phyloP scores from a whole-genome alignment of 2,113 vertebrate genomes.

The Prochilodus magdalenae region DNA sequence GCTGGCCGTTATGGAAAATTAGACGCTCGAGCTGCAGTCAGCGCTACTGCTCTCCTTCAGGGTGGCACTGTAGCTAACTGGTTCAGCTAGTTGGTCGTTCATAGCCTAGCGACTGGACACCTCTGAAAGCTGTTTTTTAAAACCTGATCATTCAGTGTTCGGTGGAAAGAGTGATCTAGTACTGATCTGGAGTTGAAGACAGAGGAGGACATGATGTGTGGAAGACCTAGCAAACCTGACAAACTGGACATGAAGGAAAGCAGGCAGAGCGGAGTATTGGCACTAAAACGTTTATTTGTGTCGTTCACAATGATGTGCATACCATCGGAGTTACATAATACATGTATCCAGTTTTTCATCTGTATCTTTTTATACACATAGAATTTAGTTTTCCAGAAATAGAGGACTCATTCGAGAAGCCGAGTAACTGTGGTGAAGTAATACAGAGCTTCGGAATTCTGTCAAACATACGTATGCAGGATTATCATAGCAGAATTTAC shows the following conservation, averaged over 20 bases:
- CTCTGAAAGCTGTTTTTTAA: too few relatives aligned
- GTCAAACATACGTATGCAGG: slow-evolving; percentile 65
- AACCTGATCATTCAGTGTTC: too few relatives aligned
- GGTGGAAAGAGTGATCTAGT: too few relatives aligned
- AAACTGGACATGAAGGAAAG: not conserved
- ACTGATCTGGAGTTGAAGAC: too few relatives aligned
- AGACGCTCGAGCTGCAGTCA: too few relatives aligned
- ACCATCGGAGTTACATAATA: slow-evolving; percentile 55
- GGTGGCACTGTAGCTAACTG: too few relatives aligned
- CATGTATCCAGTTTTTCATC: slow-evolving; percentile 15
- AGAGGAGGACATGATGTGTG: too few relatives aligned
- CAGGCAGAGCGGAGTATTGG: slow-evolving; percentile 42
- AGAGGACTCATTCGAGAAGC: not conserved
- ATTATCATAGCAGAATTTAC: slow-evolving; percentile 68
- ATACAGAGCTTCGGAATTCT: not conserved
- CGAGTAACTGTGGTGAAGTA: not conserved
- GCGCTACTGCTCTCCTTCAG: too few relatives aligned
- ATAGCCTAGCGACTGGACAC: too few relatives aligned
- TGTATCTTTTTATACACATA: slow-evolving; percentile 14
- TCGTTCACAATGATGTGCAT: slow-evolving; percentile 69
- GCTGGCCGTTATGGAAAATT: too few relatives aligned
- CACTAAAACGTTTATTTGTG: slow-evolving; percentile 73
- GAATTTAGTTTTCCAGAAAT: not conserved
- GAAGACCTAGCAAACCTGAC: too few relatives aligned
- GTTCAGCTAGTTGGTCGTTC: too few relatives aligned